Percentiles rank a stretch among this genome's conserved stretches.
Evolutionary conservation across 2,888 invertebrate genomes (phyloP).

Genomic region (Stenodera caucasica): DNA sequence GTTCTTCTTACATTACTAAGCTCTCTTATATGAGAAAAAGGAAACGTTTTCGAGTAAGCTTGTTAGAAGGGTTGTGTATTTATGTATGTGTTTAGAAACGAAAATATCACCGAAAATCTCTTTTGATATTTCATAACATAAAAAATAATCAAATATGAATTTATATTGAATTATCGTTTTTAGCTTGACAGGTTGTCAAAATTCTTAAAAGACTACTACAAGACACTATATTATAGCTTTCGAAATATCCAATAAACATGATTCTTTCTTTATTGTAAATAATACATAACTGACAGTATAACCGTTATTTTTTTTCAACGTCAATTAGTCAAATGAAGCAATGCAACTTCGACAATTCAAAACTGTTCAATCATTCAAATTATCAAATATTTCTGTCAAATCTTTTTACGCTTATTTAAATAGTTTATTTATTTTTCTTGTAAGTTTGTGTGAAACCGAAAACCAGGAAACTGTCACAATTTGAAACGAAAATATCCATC

Average conservation of each 20-base stretch:
- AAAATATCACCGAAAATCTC: background rate
- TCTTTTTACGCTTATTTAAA: conserved; percentile 20
- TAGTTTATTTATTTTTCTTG: background rate
- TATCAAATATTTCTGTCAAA: background rate
- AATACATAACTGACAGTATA: background rate
- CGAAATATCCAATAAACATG: conserved; percentile 16
- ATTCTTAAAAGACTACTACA: conserved; percentile 14
- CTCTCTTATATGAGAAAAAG: conserved; percentile 34
- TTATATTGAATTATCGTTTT: conserved; percentile 17
- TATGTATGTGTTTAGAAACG: background rate
- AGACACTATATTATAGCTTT: conserved; percentile 7
- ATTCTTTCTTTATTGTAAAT: background rate
- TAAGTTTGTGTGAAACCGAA: conserved; percentile 22
- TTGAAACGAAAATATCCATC: conserved; percentile 34
- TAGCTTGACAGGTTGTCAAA: conserved; percentile 16
- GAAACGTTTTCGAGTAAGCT: conserved; percentile 31
- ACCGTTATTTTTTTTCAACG: too few species aligned
- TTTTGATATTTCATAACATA: background rate
- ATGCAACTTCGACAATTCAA: too few species aligned
- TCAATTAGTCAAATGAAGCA: background rate
- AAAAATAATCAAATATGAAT: background rate
- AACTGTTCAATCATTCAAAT: background rate
- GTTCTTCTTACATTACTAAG: conserved; percentile 33
- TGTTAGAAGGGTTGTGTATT: conserved; percentile 15
- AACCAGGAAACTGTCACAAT: conserved; percentile 26